Percentiles rank a stretch among this genome's conserved stretches.
phyloP scores from a whole-genome alignment of 2,888 invertebrate species.

The Exephanes ischioxanthus region DNA sequence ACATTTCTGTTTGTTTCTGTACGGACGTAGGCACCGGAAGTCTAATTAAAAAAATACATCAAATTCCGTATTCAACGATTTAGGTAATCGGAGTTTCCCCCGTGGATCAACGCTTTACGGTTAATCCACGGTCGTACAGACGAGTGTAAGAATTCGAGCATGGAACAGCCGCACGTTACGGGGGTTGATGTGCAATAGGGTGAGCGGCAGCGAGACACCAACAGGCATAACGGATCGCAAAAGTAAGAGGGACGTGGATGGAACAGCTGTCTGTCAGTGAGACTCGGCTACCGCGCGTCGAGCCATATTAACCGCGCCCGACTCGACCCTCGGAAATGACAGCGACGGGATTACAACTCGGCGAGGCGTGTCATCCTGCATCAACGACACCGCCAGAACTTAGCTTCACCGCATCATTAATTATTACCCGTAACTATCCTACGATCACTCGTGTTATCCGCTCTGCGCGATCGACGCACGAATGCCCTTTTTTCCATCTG shows the following conservation, averaged over 20 bases:
- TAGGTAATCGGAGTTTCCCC: too few species aligned
- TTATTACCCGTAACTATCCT: slow-evolving; percentile 23
- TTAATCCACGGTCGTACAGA: slow-evolving; percentile 1
- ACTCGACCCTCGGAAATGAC: slow-evolving; percentile 26
- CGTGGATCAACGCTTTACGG: neutral
- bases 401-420: slow-evolving; percentile 48
- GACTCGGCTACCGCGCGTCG: slow-evolving; percentile 7
- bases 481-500: neutral
- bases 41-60: too few species aligned
- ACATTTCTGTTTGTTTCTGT: too few species aligned
- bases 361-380: slow-evolving; percentile 44
- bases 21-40: neutral
- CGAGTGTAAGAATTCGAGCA: neutral
- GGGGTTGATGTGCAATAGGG: slow-evolving; percentile 49
- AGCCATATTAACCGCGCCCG: slow-evolving; percentile 13
- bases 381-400: slow-evolving; percentile 32
- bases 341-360: slow-evolving; percentile 50
- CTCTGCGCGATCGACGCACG: neutral
- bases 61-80: too few species aligned
- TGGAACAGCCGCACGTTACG: slow-evolving; percentile 35
- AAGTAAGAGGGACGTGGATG: slow-evolving; percentile 48
- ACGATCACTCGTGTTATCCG: slow-evolving; percentile 1
- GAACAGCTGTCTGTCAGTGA: slow-evolving; percentile 76
- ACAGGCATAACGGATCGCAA: slow-evolving; percentile 70
- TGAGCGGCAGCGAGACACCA: slow-evolving; percentile 51